Conservation (phyloP, 2,888 invertebrate genomes). For the Tridacna gigas region DNA sequence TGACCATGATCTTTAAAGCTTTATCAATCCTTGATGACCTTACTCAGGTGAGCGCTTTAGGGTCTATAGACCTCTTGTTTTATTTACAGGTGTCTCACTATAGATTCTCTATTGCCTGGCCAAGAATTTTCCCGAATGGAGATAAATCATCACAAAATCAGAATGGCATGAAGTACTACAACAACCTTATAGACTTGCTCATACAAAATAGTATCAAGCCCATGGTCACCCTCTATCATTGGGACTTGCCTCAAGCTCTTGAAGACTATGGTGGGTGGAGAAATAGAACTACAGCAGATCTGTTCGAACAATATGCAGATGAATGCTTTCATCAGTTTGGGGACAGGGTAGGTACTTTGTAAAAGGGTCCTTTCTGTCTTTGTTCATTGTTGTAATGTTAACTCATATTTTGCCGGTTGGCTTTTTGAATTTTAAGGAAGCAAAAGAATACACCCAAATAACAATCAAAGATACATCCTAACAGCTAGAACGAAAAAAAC, state of each 20-base stretch:
- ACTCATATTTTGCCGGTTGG: no score
- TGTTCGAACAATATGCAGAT: slow-evolving; percentile 83
- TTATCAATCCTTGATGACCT: no score
- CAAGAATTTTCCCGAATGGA: slow-evolving; percentile 89
- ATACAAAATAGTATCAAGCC: slow-evolving; percentile 86
- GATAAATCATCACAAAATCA: slow-evolving; percentile 85
- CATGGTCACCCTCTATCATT: slow-evolving; percentile 86
- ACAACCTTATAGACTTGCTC: slow-evolving; percentile 87
- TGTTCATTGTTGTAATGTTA: not conserved
- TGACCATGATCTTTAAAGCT: no score
- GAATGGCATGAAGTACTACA: slow-evolving; percentile 91
- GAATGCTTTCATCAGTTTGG: slow-evolving; percentile 83
- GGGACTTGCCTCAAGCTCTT: slow-evolving; percentile 85
- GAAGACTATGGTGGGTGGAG: slow-evolving; percentile 72
- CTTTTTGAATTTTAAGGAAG: no score
- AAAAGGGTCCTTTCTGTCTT: not conserved
- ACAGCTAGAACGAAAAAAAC: no score
- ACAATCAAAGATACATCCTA: no score
- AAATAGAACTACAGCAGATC: slow-evolving; percentile 75
- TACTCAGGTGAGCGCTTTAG: no score
- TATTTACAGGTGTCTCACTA: slow-evolving; percentile 73
- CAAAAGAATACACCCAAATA: no score
- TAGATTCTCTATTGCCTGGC: slow-evolving; percentile 88
- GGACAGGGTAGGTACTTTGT: slow-evolving; percentile 67
- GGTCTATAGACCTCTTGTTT: no score